phyloP scores from a whole-genome alignment of 2,888 invertebrate genomes.

The Cloeon dipterum region DNA sequence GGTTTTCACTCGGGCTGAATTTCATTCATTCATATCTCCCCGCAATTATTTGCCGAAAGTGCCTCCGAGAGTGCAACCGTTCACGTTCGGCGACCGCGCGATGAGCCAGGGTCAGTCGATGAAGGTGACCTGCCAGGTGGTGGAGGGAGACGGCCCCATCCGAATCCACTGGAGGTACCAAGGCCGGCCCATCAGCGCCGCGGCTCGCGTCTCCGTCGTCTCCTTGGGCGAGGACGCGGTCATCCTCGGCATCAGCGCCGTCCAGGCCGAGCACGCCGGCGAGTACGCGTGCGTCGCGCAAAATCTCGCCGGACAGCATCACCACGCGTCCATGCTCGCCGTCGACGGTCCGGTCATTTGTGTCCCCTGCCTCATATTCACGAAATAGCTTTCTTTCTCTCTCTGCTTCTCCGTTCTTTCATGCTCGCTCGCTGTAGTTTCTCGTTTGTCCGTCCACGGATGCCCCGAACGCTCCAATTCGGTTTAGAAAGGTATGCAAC shows the following conservation, averaged over 20 bases:
- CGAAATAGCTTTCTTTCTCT: neutral
- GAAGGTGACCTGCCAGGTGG: conserved; percentile 34
- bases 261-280: conserved; percentile 29
- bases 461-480: conserved; percentile 8
- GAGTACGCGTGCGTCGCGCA: conserved; percentile 33
- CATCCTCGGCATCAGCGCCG: conserved; percentile 12
- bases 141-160: conserved; percentile 45
- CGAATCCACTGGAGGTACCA: conserved; percentile 55
- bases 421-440: too few species aligned
- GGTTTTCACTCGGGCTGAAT: too few species aligned
- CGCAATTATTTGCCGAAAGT: too few species aligned
- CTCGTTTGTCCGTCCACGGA: conserved; percentile 5
- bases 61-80: conserved; percentile 37
- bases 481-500: neutral
- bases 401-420: neutral
- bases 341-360: conserved; percentile 28
- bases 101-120: conserved; percentile 38
- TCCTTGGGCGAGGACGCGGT: conserved; percentile 10
- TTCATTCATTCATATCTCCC: too few species aligned
- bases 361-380: conserved; percentile 1
- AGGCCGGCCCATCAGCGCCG: conserved; percentile 23
- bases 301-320: conserved; percentile 28
- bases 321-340: conserved; percentile 26
- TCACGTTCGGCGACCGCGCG: conserved; percentile 31
- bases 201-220: conserved; percentile 13